phyloP scores from a whole-genome alignment of 2,888 invertebrate genomes.

The Pterobdella sp. region DNA sequence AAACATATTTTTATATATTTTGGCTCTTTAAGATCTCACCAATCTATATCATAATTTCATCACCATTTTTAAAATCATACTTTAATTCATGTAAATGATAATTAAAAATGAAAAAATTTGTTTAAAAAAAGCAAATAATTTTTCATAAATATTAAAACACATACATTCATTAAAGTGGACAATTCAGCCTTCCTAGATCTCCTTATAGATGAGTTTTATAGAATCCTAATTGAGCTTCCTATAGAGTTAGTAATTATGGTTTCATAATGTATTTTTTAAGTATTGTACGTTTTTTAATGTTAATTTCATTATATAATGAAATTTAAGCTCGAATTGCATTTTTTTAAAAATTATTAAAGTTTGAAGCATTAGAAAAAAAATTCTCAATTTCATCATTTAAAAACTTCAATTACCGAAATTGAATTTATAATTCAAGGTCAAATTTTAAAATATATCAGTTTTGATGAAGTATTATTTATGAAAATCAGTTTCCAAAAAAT shows the following conservation, averaged over 20 bases:
- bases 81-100: neutral
- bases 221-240: slow-evolving; percentile 73
- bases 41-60: too few species aligned
- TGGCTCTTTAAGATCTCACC: too few species aligned
- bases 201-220: slow-evolving; percentile 43
- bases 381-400: too few species aligned
- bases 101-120: neutral
- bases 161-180: neutral
- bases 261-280: neutral
- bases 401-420: too few species aligned
- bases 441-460: too few species aligned
- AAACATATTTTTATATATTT: too few species aligned
- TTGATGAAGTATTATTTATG: too few species aligned
- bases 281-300: neutral
- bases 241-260: slow-evolving; percentile 60
- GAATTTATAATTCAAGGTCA: too few species aligned
- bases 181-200: slow-evolving; percentile 3
- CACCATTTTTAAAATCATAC: too few species aligned
- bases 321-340: neutral
- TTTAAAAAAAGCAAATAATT: too few species aligned
- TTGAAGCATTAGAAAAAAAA: neutral
- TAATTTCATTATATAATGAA: neutral
- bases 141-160: too few species aligned
- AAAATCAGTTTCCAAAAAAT: too few species aligned
- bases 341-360: neutral